phyloP scores from a whole-genome alignment of 2,888 invertebrate species.

The Ferrisia virgata region DNA sequence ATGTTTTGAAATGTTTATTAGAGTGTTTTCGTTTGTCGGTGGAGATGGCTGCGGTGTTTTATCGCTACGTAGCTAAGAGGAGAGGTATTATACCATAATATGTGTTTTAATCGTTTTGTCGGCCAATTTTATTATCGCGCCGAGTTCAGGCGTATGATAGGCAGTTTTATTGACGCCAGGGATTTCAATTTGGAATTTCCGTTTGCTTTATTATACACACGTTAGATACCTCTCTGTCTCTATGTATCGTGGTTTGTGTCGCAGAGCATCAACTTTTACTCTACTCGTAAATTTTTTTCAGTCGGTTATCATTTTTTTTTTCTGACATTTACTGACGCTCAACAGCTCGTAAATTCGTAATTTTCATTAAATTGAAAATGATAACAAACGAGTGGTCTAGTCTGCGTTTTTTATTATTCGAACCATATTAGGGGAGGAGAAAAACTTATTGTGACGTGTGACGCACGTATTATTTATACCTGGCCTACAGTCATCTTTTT shows the following conservation, averaged over 20 bases:
- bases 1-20: conserved; percentile 12
- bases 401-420: not conserved
- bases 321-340: not conserved
- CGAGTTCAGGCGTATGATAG: conserved; percentile 3
- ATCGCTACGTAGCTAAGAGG: not conserved
- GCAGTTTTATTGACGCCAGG: conserved; percentile 1
- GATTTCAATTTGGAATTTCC: not conserved
- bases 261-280: not conserved
- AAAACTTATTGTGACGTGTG: too few species aligned
- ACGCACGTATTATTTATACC: too few species aligned
- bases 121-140: conserved; percentile 1
- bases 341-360: not conserved
- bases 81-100: not conserved
- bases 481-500: too few species aligned
- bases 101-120: conserved; percentile 1
- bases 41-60: too few species aligned
- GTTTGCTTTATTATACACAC: not conserved
- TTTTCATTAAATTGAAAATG: not conserved
- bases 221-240: too few species aligned
- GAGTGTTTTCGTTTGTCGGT: conserved; percentile 2
- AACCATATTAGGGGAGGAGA: too few species aligned
- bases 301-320: not conserved
- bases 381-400: not conserved
- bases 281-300: not conserved
- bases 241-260: too few species aligned